These are phyloP conservation scores for Helleia helle DNA, from an alignment of 2,888 invertebrate genomes.

Conservation along the genomic window DNA sequence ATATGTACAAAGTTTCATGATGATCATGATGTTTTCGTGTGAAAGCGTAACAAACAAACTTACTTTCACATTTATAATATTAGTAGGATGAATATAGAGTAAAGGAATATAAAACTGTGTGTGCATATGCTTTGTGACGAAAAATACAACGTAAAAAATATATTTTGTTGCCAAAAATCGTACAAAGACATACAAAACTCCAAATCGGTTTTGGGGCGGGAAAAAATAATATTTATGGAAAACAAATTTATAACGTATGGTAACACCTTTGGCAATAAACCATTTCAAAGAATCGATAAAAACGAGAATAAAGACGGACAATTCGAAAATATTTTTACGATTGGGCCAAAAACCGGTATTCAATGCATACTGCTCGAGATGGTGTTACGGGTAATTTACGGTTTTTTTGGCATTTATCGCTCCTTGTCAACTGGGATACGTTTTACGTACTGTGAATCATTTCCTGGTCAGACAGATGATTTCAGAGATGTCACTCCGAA, in stretches of 20 bases:
- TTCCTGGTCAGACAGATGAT: too few species aligned
- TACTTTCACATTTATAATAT: too few species aligned
- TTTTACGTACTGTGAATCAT: too few species aligned
- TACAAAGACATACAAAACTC: conserved; percentile 3
- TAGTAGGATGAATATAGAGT: too few species aligned
- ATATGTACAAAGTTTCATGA: too few species aligned
- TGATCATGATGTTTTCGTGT: too few species aligned
- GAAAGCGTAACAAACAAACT: too few species aligned
- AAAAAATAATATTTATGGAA: conserved; percentile 7
- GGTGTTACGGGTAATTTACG: conserved; percentile 6
- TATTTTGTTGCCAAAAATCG: background rate
- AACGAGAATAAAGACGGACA: background rate
- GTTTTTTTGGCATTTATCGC: conserved; percentile 8
- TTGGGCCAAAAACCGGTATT: background rate
- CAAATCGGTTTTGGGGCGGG: background rate
- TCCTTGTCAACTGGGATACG: too few species aligned
- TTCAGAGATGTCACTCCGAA: too few species aligned
- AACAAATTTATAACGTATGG: conserved; percentile 5
- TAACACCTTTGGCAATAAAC: background rate
- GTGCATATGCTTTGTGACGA: too few species aligned
- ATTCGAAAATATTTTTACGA: background rate
- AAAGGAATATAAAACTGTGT: too few species aligned
- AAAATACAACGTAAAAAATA: too few species aligned
- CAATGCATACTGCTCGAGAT: conserved; percentile 5
- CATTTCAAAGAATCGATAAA: background rate